Conservation (phyloP, 2,113 vertebrate genomes). For the Cnemophilus loriae region DNA sequence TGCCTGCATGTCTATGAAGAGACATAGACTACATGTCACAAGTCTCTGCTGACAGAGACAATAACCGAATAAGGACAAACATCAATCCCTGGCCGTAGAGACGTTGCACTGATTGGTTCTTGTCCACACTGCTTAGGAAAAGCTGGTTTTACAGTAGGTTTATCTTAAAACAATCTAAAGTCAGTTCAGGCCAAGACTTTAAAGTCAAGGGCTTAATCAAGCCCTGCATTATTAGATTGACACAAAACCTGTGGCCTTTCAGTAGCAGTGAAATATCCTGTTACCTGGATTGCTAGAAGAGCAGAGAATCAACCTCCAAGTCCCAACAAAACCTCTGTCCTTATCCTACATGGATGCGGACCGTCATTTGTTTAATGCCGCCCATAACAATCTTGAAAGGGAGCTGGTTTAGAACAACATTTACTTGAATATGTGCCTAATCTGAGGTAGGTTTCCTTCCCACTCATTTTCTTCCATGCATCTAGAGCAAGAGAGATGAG, state of each 20-base stretch:
- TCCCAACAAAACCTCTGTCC: neutral
- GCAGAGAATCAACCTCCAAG: neutral
- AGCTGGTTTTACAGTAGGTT: neutral
- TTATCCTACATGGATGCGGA: fast-evolving
- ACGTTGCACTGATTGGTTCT: neutral
- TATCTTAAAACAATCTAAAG: neutral
- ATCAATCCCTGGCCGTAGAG: neutral
- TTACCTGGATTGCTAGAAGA: neutral
- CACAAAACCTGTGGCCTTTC: neutral
- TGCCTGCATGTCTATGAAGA: neutral
- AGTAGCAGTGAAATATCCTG: neutral
- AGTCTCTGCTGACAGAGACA: neutral
- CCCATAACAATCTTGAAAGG: neutral
- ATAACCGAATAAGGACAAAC: neutral
- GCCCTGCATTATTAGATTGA: neutral
- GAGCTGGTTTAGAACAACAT: neutral
- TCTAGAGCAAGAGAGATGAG: neutral
- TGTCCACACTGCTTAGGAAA: neutral
- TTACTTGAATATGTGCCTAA: neutral
- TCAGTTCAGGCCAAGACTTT: neutral
- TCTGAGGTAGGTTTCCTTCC: neutral
- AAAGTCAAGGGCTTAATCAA: neutral
- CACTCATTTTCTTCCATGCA: neutral
- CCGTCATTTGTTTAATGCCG: neutral
- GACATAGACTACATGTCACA: neutral